Evolutionary conservation across 1,140 invertebrate species (phyloP).

Genomic region (Drosophila bocki): DNA sequence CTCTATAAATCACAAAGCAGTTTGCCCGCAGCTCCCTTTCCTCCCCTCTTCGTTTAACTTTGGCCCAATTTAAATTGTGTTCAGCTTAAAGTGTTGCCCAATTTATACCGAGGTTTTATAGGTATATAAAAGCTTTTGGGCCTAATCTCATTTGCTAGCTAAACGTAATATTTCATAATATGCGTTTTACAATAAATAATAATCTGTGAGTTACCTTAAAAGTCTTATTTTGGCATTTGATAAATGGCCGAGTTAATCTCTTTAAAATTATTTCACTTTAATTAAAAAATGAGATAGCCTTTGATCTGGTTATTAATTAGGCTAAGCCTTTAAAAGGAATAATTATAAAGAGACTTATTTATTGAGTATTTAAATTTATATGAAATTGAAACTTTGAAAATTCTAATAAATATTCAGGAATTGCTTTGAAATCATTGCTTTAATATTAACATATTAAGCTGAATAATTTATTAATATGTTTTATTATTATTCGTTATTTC

Average conservation of each 20-base stretch:
- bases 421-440: background rate
- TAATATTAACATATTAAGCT: background rate
- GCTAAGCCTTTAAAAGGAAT: background rate
- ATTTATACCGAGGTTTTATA: background rate
- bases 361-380: too few relatives aligned
- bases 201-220: background rate
- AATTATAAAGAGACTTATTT: background rate
- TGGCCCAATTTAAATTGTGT: constrained; percentile 30
- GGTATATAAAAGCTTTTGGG: background rate
- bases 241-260: background rate
- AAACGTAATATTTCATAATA: background rate
- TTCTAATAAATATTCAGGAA: background rate
- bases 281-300: background rate
- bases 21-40: constrained; percentile 9
- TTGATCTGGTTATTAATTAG: constrained; percentile 1
- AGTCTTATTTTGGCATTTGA: background rate
- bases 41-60: background rate
- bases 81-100: constrained; percentile 21
- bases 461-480: background rate
- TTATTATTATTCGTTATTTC: background rate
- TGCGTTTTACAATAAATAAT: background rate
- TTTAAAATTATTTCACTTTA: background rate
- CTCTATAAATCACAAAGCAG: constrained; percentile 51
- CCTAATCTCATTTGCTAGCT: constrained; percentile 1
- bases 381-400: background rate